Evolutionary conservation across 2,888 invertebrate species (phyloP).

Genomic region (Chloromyia formosa): DNA sequence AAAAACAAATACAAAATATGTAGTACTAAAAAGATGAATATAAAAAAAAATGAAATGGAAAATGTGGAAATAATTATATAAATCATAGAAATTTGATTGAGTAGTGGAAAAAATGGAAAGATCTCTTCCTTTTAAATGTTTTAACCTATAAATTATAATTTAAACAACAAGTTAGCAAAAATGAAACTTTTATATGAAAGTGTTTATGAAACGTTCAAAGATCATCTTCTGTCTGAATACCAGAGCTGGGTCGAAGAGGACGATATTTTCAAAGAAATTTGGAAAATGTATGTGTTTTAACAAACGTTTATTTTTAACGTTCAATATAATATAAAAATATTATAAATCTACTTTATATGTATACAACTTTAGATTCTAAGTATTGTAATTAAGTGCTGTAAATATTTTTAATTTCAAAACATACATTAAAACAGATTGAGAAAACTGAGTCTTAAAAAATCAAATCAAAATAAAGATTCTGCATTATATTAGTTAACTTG

Average conservation of each 20-base stretch:
- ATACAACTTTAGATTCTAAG: constrained; percentile 28
- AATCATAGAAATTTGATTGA: constrained; percentile 5
- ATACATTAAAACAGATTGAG: not conserved
- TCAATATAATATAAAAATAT: constrained; percentile 37
- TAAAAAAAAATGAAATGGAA: not conserved
- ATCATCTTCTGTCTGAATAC: not conserved
- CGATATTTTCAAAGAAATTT: constrained; percentile 37
- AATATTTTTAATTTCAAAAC: constrained; percentile 24
- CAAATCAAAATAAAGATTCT: constrained; percentile 21
- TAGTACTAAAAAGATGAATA: constrained; percentile 5
- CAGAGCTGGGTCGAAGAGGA: not conserved
- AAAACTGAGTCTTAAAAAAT: constrained; percentile 21
- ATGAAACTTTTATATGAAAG: constrained; percentile 27
- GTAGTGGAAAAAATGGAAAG: constrained; percentile 25
- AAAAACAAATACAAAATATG: constrained; percentile 14
- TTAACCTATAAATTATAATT: constrained; percentile 37
- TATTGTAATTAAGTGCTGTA: constrained; percentile 27
- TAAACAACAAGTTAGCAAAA: constrained; percentile 16
- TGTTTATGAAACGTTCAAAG: constrained; percentile 10
- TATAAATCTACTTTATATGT: constrained; percentile 34
- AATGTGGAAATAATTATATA: not conserved
- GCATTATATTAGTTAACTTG: constrained; percentile 20
- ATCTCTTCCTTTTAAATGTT: constrained; percentile 44
- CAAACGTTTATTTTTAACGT: constrained; percentile 44
- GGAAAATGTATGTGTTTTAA: constrained; percentile 34